A percentile compares a stretch with the other conserved stretches of the same genome.
Conservation (phyloP, 2,797 vertebrate species). For the Sebastolobus altivelis region DNA sequence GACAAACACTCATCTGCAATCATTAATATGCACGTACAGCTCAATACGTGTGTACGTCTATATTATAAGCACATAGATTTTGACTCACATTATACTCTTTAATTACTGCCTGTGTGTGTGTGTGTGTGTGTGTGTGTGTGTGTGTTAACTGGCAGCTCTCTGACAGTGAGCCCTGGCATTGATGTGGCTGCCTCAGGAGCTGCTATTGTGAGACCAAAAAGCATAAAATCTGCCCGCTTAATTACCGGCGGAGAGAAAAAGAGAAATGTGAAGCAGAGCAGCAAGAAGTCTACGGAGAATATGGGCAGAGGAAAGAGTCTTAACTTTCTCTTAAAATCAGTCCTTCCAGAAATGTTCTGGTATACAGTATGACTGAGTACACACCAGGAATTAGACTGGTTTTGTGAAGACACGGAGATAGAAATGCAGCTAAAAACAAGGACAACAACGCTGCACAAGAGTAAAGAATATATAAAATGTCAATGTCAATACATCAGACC, state of each 20-base stretch:
- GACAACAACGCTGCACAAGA: too few species aligned
- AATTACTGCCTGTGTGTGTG: constrained; percentile 8
- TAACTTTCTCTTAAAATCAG: background rate
- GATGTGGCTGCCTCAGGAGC: constrained; percentile 63
- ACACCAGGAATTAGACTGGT: too few species aligned
- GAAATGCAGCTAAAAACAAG: too few species aligned
- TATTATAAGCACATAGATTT: background rate
- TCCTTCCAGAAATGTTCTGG: too few species aligned
- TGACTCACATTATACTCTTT: background rate
- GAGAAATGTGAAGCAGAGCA: background rate
- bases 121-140: constrained; percentile 5
- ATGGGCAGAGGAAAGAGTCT: background rate
- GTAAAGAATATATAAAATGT: too few species aligned
- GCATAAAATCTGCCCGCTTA: constrained; percentile 66
- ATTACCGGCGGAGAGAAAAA: constrained; percentile 45
- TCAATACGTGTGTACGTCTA: background rate
- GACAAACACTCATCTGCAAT: background rate
- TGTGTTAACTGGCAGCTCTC: constrained; percentile 26
- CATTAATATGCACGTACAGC: background rate
- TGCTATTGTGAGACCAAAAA: constrained; percentile 59
- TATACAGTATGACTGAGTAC: too few species aligned
- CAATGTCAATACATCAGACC: too few species aligned
- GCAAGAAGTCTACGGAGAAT: background rate
- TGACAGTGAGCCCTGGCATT: constrained; percentile 64
- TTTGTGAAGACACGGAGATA: too few species aligned